Conservation (phyloP, 2,888 invertebrate genomes). For the Hirudinaria manillensis region DNA sequence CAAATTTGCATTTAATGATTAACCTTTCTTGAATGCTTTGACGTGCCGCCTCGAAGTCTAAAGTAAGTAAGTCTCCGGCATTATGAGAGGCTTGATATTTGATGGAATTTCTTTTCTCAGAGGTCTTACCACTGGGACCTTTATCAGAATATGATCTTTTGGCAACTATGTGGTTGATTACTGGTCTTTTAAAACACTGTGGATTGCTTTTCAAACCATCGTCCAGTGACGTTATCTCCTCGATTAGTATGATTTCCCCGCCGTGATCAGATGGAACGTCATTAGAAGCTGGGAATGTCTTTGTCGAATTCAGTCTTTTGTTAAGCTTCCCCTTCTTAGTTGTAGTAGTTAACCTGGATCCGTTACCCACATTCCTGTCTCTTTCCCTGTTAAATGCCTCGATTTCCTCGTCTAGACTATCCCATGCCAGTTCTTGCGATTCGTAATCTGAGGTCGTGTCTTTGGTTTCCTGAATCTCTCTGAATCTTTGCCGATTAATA, state of each 20-base stretch:
- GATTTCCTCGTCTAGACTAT: constrained; percentile 19
- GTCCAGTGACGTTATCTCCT: not conserved
- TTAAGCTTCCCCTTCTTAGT: not conserved
- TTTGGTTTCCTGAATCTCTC: not conserved
- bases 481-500: not conserved
- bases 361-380: not conserved
- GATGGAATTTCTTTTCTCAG: not conserved
- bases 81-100: not conserved
- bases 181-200: not conserved
- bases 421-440: not conserved
- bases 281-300: not conserved
- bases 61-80: constrained; percentile 18
- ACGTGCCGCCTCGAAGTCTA: constrained; percentile 12
- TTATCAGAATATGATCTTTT: constrained; percentile 14
- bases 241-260: not conserved
- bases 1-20: no score
- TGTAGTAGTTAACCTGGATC: not conserved
- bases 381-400: constrained; percentile 14
- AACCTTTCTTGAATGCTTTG: constrained; percentile 16
- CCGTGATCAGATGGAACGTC: not conserved
- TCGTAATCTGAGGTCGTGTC: not conserved
- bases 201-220: not conserved
- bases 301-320: not conserved
- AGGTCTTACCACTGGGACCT: constrained; percentile 9
- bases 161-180: not conserved